Percentiles rank a stretch among this genome's conserved stretches.
Evolutionary conservation across 2,888 invertebrate species (phyloP).

Genomic region (Troilus luridus): DNA sequence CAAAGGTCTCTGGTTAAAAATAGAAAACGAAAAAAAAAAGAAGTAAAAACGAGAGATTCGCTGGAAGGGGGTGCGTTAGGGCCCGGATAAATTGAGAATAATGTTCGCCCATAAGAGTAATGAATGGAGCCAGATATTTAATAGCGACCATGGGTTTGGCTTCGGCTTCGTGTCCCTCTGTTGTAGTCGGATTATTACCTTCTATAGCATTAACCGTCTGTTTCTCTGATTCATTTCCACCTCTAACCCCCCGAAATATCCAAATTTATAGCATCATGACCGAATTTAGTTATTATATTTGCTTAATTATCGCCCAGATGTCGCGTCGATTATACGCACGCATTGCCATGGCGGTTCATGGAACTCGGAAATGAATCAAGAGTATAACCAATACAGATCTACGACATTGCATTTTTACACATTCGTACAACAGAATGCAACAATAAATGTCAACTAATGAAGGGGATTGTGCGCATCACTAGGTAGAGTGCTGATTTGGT

Average conservation of each 20-base stretch:
- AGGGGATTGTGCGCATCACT: no score
- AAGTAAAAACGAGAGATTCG: neutral
- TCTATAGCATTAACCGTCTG: neutral
- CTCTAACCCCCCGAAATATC: neutral
- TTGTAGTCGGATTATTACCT: neutral
- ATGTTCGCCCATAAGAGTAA: conserved; percentile 36
- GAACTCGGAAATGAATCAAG: no score
- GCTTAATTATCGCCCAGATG: neutral
- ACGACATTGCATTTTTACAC: no score
- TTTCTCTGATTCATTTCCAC: neutral
- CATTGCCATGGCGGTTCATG: no score
- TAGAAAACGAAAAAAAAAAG: neutral
- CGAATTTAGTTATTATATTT: neutral
- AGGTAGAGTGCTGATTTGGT: no score
- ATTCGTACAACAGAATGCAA: no score
- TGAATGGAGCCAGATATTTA: conserved; percentile 42
- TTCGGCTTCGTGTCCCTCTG: neutral
- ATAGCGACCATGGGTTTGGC: neutral
- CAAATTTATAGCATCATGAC: neutral
- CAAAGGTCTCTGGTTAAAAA: conserved; percentile 31
- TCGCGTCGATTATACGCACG: neutral
- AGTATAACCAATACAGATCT: no score
- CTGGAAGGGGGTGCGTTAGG: conserved; percentile 3
- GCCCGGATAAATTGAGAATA: conserved; percentile 37
- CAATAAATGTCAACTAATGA: no score